A percentile compares a stretch with the other conserved stretches of the same genome.
phyloP scores from a whole-genome alignment of 1,140 invertebrate species.

The Araneus ventricosus region DNA sequence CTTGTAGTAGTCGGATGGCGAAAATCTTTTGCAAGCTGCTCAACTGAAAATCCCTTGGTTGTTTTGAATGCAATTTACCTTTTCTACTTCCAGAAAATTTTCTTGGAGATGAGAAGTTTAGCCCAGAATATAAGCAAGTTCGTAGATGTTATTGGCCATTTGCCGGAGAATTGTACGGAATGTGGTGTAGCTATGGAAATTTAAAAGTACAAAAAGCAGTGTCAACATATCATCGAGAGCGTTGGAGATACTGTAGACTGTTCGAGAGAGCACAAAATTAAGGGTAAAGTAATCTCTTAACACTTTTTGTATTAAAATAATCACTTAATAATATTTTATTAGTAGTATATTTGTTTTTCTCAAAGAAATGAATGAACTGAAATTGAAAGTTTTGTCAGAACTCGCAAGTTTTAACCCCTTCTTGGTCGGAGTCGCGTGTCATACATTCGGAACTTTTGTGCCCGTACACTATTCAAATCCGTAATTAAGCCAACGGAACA shows the following conservation, averaged over 20 bases:
- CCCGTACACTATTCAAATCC: too few relatives aligned
- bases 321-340: too few relatives aligned
- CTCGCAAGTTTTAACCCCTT: not conserved
- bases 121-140: constrained; percentile 6
- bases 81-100: not conserved
- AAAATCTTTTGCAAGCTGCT: too few relatives aligned
- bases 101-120: not conserved
- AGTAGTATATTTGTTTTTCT: not conserved
- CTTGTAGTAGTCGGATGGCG: too few relatives aligned
- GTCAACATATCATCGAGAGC: not conserved
- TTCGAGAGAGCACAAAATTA: not conserved
- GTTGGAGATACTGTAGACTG: not conserved
- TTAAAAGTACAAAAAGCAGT: not conserved
- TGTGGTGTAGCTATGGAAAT: not conserved
- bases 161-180: not conserved
- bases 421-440: too few relatives aligned
- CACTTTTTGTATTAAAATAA: not conserved
- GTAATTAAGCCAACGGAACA: too few relatives aligned
- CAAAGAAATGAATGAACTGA: not conserved
- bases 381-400: not conserved
- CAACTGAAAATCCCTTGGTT: too few relatives aligned
- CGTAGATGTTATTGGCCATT: not conserved
- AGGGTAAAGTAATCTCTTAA: not conserved
- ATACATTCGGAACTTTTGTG: too few relatives aligned
- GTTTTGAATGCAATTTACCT: not conserved